Evolutionary conservation across 1,140 invertebrate genomes (phyloP).

Genomic region (Drosophila seguyi): DNA sequence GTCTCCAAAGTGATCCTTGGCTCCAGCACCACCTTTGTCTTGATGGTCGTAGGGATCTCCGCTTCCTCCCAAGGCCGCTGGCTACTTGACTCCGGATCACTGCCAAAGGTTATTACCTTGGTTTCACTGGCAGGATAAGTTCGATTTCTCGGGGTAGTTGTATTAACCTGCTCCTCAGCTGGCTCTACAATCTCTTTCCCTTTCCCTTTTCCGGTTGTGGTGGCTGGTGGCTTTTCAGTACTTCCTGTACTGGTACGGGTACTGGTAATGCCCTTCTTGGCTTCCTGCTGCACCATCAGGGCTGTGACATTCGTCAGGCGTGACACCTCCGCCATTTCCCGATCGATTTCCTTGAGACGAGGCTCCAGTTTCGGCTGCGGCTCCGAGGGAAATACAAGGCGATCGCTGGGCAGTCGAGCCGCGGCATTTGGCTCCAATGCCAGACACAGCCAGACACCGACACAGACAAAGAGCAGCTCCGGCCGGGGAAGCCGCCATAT

Average conservation of each 20-base stretch:
- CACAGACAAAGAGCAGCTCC: conserved; percentile 14
- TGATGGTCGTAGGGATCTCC: neutral
- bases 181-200: too few species aligned
- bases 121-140: neutral
- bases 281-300: neutral
- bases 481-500: conserved; percentile 21
- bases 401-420: conserved; percentile 21
- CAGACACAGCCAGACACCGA: conserved; percentile 30
- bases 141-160: neutral
- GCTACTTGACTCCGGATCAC: neutral
- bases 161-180: neutral
- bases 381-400: conserved; percentile 25
- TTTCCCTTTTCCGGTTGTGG: neutral
- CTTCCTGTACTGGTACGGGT: neutral
- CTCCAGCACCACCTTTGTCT: conserved; percentile 7
- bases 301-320: conserved; percentile 4
- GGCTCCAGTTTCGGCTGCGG: neutral
- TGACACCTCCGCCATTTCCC: conserved; percentile 2
- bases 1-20: conserved; percentile 58
- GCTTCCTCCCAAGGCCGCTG: conserved; percentile 8
- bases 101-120: conserved; percentile 19
- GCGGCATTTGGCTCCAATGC: conserved; percentile 7
- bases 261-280: neutral
- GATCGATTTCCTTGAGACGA: conserved; percentile 9
- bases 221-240: neutral